Base-by-base conservation (phyloP, 2,113 vertebrate species). In the Chamaea fasciata region DNA sequence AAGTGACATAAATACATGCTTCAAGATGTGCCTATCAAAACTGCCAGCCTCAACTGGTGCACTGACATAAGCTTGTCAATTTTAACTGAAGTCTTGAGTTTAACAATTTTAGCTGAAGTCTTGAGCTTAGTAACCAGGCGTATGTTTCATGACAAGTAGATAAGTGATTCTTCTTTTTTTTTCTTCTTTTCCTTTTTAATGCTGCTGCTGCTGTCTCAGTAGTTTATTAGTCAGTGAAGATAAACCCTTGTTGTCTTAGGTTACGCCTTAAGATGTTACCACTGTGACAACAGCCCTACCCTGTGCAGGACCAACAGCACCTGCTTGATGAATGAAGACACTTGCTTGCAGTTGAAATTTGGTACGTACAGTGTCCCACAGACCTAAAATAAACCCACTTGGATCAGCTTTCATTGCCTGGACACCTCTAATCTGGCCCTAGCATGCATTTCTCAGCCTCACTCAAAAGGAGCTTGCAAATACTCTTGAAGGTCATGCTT, bases 231-330 rank as follows among this genome's bases (percentile, higher is more conserved):
- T 77, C 59, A 42, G 55, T 67, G 39, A 95, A 65, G 76, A 56
- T 33, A 71, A 95, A 70, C n/a, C 10, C 17, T 60, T 96, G 21
- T 64, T 76, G 5, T 68, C 65, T 65, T 70, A 97, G 97, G 96
- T 78, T 71, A 83, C 59, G 6, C 95, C 79, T 93, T 97, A 11
- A 82, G 94, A 69, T 97, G 97, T 83, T 97, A 97, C 91, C 82
- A 88, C 80, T 97, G 97, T 11, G 96, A 97, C 52, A 94, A 97
- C 92, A 97, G 97, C 89, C 96, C 97, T 69, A 31, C 84, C 28
- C 3, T 89, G 74, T 97, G 97, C 91, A 96, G 89, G 90, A 93
- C 69, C 89, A 97, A 97, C 15, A 92, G 47, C 22, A 97, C 96
- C 15, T 97, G 97, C 90, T 15, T 63, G 52, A 6, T 28, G 0